phyloP scores from a whole-genome alignment of 2,113 vertebrate genomes.

The Calypte anna region DNA sequence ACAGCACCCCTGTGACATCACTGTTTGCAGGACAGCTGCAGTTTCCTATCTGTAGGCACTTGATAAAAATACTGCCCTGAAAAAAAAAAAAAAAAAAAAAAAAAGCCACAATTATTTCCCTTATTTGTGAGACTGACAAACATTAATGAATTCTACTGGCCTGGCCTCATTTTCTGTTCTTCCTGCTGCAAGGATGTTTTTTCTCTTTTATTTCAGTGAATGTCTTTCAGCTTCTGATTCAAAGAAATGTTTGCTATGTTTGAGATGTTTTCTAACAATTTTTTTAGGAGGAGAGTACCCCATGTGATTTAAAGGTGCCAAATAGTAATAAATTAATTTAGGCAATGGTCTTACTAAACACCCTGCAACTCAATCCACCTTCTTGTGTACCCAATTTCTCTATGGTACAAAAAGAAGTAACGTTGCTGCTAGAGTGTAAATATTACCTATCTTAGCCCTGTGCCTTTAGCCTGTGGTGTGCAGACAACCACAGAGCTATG shows the following conservation, averaged over 20 bases:
- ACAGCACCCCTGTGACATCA: neutral
- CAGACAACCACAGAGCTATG: neutral
- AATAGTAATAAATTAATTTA: neutral
- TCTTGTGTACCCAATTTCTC: neutral
- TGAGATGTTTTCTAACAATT: neutral
- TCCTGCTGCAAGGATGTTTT: neutral
- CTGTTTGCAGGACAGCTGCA: neutral
- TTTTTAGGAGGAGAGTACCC: neutral
- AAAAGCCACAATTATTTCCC: neutral
- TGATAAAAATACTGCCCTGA: neutral
- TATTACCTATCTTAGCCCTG: neutral
- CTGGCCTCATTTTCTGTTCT: neutral
- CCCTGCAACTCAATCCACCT: neutral
- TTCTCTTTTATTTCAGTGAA: neutral
- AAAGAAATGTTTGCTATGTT: neutral
- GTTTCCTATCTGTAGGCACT: neutral
- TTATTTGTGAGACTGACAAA: neutral
- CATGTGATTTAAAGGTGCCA: neutral
- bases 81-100: neutral
- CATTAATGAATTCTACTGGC: neutral
- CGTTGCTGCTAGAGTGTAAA: neutral
- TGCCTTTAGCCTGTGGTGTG: neutral
- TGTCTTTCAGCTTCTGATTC: neutral
- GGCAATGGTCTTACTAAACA: neutral
- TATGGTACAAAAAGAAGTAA: neutral